Evolutionary conservation across 2,888 invertebrate species (phyloP).

Genomic region (Dynastes hyllus): DNA sequence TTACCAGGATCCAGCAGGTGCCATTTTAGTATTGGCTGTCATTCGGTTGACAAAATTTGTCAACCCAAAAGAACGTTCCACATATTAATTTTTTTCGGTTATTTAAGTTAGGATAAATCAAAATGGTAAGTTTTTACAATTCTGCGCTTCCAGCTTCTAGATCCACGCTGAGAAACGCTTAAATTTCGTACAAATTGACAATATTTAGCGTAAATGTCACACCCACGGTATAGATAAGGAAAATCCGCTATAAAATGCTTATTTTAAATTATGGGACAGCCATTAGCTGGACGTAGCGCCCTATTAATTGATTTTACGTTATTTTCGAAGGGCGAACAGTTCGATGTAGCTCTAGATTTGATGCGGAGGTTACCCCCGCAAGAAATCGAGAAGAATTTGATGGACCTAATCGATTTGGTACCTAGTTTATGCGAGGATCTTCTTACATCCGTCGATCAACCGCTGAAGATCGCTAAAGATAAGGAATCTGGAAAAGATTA

Average conservation of each 20-base stretch:
- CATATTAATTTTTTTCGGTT: conserved; percentile 45
- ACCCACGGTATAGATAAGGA: conserved; percentile 51
- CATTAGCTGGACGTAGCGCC: neutral
- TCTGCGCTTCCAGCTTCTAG: neutral
- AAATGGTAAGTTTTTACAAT: conserved; percentile 49
- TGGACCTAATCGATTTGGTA: conserved; percentile 97
- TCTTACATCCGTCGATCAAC: conserved; percentile 97
- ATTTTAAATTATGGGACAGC: conserved; percentile 8
- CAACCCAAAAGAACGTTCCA: conserved; percentile 44
- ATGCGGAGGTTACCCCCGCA: conserved; percentile 99
- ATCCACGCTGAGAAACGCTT: neutral
- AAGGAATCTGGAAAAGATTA: conserved; percentile 97
- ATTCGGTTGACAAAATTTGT: conserved; percentile 50
- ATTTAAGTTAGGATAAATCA: conserved; percentile 48
- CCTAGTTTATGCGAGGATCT: conserved; percentile 97
- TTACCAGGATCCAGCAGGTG: conserved; percentile 43
- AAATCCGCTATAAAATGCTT: conserved; percentile 21
- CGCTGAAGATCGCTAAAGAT: conserved; percentile 97
- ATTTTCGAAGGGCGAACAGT: conserved; percentile 85
- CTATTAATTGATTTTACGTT: neutral
- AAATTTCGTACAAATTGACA: conserved; percentile 1
- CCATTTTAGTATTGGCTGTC: conserved; percentile 50
- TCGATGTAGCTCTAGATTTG: conserved; percentile 98
- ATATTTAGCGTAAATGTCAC: conserved; percentile 48
- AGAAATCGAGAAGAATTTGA: conserved; percentile 98